phyloP scores from a whole-genome alignment of 2,797 vertebrate genomes.

The Sibirionetta formosa region DNA sequence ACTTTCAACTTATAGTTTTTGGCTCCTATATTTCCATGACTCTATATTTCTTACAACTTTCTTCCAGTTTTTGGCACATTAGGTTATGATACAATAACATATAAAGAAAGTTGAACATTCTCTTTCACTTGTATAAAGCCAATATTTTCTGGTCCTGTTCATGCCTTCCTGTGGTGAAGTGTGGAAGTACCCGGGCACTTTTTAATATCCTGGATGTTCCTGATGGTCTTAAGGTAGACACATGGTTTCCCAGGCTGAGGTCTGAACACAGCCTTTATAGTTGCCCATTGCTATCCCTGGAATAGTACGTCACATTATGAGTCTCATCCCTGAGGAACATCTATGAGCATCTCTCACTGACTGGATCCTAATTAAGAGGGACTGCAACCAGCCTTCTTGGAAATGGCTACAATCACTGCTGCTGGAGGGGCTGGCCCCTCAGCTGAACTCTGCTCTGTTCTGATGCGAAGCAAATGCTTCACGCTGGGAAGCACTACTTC shows the following conservation, averaged over 20 bases:
- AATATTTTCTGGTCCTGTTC: background rate
- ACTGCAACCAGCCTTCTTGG: background rate
- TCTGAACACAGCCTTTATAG: background rate
- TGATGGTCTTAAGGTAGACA: background rate
- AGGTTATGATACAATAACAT: background rate
- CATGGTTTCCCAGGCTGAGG: accelerated
- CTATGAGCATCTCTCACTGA: background rate
- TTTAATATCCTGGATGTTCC: background rate
- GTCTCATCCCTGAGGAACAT: background rate
- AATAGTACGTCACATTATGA: background rate
- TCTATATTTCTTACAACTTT: background rate
- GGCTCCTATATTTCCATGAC: background rate
- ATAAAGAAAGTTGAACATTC: background rate
- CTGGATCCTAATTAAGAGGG: background rate
- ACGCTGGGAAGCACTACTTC: background rate
- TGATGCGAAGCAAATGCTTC: background rate
- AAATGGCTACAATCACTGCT: background rate
- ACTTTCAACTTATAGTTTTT: background rate
- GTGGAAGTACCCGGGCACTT: background rate
- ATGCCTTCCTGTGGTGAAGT: background rate
- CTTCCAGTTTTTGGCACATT: background rate
- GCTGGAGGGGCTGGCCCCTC: background rate
- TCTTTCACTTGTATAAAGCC: background rate
- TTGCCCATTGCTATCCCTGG: background rate
- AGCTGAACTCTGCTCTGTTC: background rate